Evolutionary conservation across 2,797 vertebrate genomes (phyloP).

Genomic region (Scolopax rusticola): DNA sequence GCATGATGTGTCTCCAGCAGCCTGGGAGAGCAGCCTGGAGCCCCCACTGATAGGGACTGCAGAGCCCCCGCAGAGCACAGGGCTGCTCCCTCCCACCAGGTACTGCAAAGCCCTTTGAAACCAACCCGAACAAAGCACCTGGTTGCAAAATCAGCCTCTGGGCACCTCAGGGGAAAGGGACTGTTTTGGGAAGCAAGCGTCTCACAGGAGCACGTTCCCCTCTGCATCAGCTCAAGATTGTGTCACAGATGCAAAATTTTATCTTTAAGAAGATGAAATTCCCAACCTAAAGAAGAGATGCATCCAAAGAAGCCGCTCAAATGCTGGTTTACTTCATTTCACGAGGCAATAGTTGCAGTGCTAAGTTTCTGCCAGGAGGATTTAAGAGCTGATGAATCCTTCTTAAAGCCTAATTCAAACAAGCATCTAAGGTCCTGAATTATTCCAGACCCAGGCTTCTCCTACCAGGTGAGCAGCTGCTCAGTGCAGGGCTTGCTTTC

Average conservation of each 20-base stretch:
- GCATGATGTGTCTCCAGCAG: constrained; percentile 45
- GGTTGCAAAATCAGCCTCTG: constrained; percentile 14
- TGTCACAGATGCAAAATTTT: neutral
- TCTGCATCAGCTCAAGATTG: neutral
- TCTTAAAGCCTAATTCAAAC: neutral
- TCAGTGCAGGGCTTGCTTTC: neutral
- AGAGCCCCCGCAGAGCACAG: constrained; percentile 13
- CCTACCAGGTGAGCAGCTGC: neutral
- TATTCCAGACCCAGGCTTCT: neutral
- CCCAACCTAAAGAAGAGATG: neutral
- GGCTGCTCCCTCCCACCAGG: constrained; percentile 2
- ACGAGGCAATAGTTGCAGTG: neutral
- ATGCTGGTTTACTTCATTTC: neutral
- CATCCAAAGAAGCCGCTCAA: neutral
- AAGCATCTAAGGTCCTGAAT: neutral
- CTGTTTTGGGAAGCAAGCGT: neutral
- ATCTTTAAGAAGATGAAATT: neutral
- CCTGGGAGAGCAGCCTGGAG: constrained; percentile 50
- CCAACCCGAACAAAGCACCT: neutral
- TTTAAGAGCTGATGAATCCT: neutral
- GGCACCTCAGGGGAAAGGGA: neutral
- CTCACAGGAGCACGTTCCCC: neutral
- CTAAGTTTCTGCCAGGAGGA: neutral
- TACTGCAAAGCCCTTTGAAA: neutral
- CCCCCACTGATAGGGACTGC: neutral